Evolutionary conservation across 2,797 vertebrate species (phyloP).

Genomic region (Heteromormyrus szaboi): DNA sequence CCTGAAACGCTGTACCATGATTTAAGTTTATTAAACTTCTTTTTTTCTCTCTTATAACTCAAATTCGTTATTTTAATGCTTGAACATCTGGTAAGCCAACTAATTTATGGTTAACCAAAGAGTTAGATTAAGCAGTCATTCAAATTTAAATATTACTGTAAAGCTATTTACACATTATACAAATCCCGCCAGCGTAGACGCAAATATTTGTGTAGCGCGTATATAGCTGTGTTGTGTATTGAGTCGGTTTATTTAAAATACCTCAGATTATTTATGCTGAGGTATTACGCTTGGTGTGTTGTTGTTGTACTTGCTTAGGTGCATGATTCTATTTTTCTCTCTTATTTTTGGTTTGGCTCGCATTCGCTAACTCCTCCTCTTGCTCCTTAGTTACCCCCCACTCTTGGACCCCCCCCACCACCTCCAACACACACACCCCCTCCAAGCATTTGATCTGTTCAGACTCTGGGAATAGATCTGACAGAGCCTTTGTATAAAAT

Average conservation of each 20-base stretch:
- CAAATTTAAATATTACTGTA: slow-evolving; percentile 1
- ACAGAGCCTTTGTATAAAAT: slow-evolving; percentile 47
- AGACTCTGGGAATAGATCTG: slow-evolving; percentile 47
- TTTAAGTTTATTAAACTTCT: neutral
- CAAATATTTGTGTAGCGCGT: neutral
- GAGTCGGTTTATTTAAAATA: neutral
- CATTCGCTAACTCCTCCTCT: slow-evolving; percentile 24
- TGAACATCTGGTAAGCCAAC: neutral
- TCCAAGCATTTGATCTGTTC: slow-evolving; percentile 55
- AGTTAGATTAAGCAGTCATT: neutral
- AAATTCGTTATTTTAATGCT: neutral
- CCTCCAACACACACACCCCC: slow-evolving; percentile 48
- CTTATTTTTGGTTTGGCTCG: slow-evolving; percentile 33
- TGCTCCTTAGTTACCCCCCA: slow-evolving; percentile 12
- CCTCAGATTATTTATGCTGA: slow-evolving; percentile 1
- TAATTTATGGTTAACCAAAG: slow-evolving; percentile 3
- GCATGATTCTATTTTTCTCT: slow-evolving; percentile 8
- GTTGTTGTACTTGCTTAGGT: neutral
- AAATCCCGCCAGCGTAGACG: neutral
- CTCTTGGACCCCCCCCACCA: neutral
- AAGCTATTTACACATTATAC: slow-evolving; percentile 2
- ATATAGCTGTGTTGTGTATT: neutral
- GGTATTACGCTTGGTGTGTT: neutral
- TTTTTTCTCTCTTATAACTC: neutral
- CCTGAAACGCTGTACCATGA: neutral